Base-by-base conservation (phyloP, 2,113 vertebrate genomes). In the Urocolius indicus region DNA sequence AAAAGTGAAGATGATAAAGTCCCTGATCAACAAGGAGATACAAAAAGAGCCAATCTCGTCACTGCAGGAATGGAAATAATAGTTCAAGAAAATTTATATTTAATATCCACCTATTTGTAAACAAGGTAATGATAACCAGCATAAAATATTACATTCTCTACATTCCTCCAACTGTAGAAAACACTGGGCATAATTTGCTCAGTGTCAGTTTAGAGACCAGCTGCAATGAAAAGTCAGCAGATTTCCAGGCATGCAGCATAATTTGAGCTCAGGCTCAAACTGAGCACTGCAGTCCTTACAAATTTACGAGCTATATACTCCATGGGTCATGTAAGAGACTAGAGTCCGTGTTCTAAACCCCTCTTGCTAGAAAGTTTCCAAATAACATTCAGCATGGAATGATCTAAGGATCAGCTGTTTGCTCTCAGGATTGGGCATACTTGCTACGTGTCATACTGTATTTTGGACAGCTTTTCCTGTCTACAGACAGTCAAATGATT, bases 401-500 rank as follows among this genome's bases (percentile, higher is more conserved):
- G 0, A 21, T 11, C 32, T 79, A 3, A 34, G 41, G 30, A 75
- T 55, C 58, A 75, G 54, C 32, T 41, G 54, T 72, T 72, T 52
- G 4, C 7, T 85, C 23, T 58, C 45, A 17, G 1, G 3, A 69
- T n/a, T n/a, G 30, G 16, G 1, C 24, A 27, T n/a, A 23, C 26
- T 46, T 72, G n/a, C 4, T 67, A 45, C 43, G 34, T 29, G 46
- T 59, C 57, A 48, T 12, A 8, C 26, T 6, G 45, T 21, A 8
- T 59, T 85, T 79, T 79, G 67, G 29, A 52, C 67, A 68, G 38
- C 34, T 34, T 59, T 75, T 75, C 66, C 48, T 92, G 54, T 59
- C 62, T 90, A 36, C 71, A 82, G 77, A 67, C 55, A 68, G 78
- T 93, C 85, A 95, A 76, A 46, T 90, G 95, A 95, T 68, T 87